phyloP scores from a whole-genome alignment of 2,797 vertebrate species.

The Scolopax rusticola region DNA sequence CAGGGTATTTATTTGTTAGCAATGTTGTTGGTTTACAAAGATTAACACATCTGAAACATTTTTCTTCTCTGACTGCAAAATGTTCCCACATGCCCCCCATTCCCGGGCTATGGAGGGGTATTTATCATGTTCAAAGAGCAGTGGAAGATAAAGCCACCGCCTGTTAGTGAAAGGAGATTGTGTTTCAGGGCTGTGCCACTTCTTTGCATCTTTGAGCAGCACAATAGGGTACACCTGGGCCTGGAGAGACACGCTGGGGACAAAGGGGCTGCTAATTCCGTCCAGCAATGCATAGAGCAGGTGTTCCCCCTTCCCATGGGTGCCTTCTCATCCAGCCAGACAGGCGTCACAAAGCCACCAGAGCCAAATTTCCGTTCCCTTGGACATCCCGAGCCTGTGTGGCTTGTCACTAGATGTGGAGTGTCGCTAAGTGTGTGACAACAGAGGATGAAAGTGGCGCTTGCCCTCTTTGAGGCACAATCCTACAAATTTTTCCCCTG shows the following conservation, averaged over 20 bases:
- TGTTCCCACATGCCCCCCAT: neutral
- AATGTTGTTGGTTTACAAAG: neutral
- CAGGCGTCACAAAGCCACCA: neutral
- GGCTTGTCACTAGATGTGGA: neutral
- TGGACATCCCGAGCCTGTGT: neutral
- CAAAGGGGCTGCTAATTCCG: neutral
- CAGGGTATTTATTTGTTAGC: neutral
- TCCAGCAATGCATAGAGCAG: neutral
- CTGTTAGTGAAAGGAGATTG: neutral
- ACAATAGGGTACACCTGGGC: neutral
- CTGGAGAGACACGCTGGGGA: neutral
- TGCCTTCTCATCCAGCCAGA: neutral
- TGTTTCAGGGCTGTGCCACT: neutral
- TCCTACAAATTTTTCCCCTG: neutral
- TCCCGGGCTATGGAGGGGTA: neutral
- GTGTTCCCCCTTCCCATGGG: neutral
- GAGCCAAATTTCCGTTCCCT: neutral
- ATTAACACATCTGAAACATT: neutral
- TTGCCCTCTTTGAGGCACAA: neutral
- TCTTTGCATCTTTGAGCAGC: neutral
- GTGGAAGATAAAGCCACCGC: neutral
- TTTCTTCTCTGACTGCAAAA: neutral
- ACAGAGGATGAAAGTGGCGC: neutral
- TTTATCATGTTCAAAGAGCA: neutral
- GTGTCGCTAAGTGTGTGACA: neutral